Conservation (phyloP, 2,113 vertebrate species). For the Malurus alboscapulatus region DNA sequence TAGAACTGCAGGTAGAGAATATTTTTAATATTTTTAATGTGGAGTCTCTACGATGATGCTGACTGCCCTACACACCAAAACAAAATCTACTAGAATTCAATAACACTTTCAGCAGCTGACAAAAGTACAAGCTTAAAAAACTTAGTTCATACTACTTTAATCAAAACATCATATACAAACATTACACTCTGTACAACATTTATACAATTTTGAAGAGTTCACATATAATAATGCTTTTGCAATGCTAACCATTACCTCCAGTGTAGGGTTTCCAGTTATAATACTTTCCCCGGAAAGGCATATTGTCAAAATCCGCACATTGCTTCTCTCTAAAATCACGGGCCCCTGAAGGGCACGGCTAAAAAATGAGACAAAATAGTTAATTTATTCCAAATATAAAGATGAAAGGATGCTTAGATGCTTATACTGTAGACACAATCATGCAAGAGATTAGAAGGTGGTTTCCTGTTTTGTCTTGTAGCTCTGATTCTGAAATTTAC, state of each 20-base stretch:
- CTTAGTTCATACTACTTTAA: not conserved
- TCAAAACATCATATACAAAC: not conserved
- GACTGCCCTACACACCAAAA: not conserved
- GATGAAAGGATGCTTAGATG: not conserved
- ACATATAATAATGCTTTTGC: not conserved
- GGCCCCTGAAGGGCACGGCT: slow-evolving; percentile 87
- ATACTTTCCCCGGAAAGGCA: slow-evolving; percentile 97
- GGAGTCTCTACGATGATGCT: not conserved
- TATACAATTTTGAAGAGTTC: not conserved
- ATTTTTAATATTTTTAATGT: not conserved
- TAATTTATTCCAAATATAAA: slow-evolving; percentile 40
- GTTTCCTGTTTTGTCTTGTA: not conserved
- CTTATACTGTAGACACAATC: not conserved
- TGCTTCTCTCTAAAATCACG: slow-evolving; percentile 97
- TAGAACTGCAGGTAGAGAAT: not conserved
- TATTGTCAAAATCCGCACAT: slow-evolving; percentile 94
- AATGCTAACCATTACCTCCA: slow-evolving; percentile 82
- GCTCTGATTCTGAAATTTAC: not conserved
- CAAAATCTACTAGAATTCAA: not conserved
- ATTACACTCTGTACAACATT: not conserved
- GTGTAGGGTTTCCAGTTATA: slow-evolving; percentile 99
- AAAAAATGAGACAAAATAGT: slow-evolving; percentile 52
- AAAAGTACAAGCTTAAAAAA: not conserved
- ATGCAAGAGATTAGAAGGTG: not conserved
- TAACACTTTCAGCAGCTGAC: not conserved